phyloP scores from a whole-genome alignment of 2,888 invertebrate genomes.

The Sminthurinus aureus region DNA sequence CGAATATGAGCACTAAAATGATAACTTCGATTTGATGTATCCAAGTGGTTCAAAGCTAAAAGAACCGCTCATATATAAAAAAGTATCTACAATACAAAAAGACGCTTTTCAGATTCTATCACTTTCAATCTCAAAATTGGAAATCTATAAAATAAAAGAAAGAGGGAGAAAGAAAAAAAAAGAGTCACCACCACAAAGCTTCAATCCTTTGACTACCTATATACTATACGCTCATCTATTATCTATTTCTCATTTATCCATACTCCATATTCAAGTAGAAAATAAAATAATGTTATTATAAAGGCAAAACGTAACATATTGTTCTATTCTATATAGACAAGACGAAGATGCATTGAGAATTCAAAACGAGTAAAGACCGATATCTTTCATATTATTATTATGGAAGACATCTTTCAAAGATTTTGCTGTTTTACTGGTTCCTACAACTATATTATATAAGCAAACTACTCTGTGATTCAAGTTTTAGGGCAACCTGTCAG shows the following conservation, averaged over 20 bases:
- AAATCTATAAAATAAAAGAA: background rate
- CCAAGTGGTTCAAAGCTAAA: background rate
- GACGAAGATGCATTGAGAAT: background rate
- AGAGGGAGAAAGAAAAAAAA: background rate
- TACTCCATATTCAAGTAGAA: background rate
- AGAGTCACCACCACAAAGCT: background rate
- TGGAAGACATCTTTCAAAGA: background rate
- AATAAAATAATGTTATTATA: background rate
- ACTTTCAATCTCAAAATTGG: slow-evolving; percentile 19
- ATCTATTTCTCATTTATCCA: background rate
- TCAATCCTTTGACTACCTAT: slow-evolving; percentile 6
- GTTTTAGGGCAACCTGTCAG: slow-evolving; percentile 11
- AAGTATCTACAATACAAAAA: too few species aligned
- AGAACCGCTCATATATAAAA: background rate
- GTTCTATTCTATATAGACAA: too few species aligned
- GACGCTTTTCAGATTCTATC: background rate
- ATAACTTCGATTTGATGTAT: too few species aligned
- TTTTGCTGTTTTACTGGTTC: too few species aligned
- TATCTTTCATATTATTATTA: too few species aligned
- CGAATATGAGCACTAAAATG: background rate
- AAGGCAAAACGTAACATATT: background rate
- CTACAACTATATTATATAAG: background rate
- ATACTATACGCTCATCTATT: background rate
- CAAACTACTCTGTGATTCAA: background rate
- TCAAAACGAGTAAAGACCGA: too few species aligned